Base-by-base conservation (phyloP, 2,888 invertebrate genomes). In the Hirudinaria manillensis region DNA sequence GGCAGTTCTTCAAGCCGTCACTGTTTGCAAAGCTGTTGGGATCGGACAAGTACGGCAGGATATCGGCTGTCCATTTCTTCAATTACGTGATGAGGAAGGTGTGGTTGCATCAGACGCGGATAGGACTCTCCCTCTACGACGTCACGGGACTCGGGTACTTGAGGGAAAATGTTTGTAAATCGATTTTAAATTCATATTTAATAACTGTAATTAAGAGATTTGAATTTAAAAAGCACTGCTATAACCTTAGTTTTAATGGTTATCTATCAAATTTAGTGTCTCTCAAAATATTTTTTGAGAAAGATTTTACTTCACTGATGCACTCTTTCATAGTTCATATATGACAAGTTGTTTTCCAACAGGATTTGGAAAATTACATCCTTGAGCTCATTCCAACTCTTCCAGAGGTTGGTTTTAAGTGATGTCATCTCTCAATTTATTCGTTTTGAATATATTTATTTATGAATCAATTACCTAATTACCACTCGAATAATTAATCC, bases 41-140 rank as follows among this genome's bases (percentile, higher is more conserved):
- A 77, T 90, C 90, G 0, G 95, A 96, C 83, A 90, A 91, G 0
- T 91, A 92, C 81, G 94, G 94, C 0, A 88, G 92, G 76, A 91
- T 97, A 45, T 91, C 93, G 29, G 93, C 94, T 27, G 91, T 92
- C 84, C 91, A 93, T 0, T 88, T 97, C 77, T 96, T 95, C 85
- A 96, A 95, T 86, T 97, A 96, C 83, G 91, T 94, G 0, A 85
- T 95, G 94, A 88, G 93, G 21, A 92, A 95, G 83, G 93, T 94
- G 10, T 97, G 96, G 95, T 87, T 94, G 70, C 92, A 93, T 82
- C 95, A 97, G 86, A 95, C 95, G 0, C 88, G 96, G 82, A 93
- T 97, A 75, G 94, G 95, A 0, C 88, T 97, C 34, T 93, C 94
- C 0, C 87, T 96, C 51, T 96, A 96, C 84, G 97, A 98, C 85